Evolutionary conservation across 2,113 vertebrate species (phyloP).

Genomic region (Thymallus thymallus): DNA sequence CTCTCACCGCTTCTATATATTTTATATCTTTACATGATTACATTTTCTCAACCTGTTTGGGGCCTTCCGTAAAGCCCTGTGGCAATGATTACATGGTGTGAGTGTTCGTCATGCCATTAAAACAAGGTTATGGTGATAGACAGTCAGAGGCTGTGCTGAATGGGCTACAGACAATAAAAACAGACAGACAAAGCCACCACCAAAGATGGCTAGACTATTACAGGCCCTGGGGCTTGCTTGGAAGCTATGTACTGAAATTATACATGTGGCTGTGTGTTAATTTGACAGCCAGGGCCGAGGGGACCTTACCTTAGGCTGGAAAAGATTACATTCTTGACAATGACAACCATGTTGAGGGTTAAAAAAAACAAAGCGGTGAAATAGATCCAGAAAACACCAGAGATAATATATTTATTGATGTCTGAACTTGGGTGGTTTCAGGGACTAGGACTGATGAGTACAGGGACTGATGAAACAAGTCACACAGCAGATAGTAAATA

Average conservation of each 20-base stretch:
- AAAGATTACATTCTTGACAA: background rate
- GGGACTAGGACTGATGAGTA: background rate
- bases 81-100: constrained; percentile 34
- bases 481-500: background rate
- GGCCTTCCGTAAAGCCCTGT: constrained; percentile 8
- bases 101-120: constrained; percentile 14
- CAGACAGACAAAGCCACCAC: background rate
- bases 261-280: background rate
- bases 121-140: constrained; percentile 16
- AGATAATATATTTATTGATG: background rate
- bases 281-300: background rate
- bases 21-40: constrained; percentile 33
- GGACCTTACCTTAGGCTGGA: background rate
- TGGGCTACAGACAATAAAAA: constrained; percentile 13
- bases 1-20: constrained; percentile 3
- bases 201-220: background rate
- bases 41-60: constrained; percentile 14
- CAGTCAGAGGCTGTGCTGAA: background rate
- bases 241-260: constrained; percentile 10
- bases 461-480: too few relatives aligned
- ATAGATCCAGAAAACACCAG: background rate
- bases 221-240: background rate
- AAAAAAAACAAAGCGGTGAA: background rate
- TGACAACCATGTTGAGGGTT: background rate
- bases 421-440: background rate